phyloP scores from a whole-genome alignment of 2,797 vertebrate genomes.

The Eurystomus glaucurus region DNA sequence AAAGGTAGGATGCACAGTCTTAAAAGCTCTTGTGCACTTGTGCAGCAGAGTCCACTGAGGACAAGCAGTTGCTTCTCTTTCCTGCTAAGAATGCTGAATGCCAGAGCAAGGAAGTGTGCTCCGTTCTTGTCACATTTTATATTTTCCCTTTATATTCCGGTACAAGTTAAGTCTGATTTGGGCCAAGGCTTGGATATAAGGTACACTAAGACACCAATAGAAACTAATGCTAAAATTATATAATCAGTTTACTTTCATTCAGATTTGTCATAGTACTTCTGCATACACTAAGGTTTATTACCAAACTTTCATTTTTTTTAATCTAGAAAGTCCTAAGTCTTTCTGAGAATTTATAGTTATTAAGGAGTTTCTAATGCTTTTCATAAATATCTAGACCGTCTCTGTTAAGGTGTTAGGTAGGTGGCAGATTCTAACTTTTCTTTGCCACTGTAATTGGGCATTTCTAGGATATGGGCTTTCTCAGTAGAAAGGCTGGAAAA shows the following conservation, averaged over 20 bases:
- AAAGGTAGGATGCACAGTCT: background rate
- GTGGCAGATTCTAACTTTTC: background rate
- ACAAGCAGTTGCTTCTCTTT: background rate
- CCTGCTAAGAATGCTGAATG: background rate
- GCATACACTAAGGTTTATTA: background rate
- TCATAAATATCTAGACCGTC: background rate
- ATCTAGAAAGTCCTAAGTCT: background rate
- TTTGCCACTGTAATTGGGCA: background rate
- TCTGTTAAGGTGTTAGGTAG: background rate
- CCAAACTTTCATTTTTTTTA: background rate
- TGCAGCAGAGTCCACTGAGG: background rate
- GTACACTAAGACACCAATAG: background rate
- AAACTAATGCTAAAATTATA: background rate
- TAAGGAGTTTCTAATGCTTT: background rate
- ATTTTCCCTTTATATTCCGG: background rate
- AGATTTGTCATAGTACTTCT: background rate
- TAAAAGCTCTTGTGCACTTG: background rate
- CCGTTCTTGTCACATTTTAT: background rate
- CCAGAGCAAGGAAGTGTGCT: background rate
- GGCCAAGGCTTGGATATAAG: background rate
- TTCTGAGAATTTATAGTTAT: background rate
- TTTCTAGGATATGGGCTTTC: conserved; percentile 40
- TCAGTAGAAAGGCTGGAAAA: conserved; percentile 3
- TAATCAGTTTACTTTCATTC: background rate
- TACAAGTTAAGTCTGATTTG: background rate